Percentiles rank a stretch among this genome's conserved stretches.
phyloP scores from a whole-genome alignment of 2,888 invertebrate genomes.

The Dryocosmus kuriphilus region DNA sequence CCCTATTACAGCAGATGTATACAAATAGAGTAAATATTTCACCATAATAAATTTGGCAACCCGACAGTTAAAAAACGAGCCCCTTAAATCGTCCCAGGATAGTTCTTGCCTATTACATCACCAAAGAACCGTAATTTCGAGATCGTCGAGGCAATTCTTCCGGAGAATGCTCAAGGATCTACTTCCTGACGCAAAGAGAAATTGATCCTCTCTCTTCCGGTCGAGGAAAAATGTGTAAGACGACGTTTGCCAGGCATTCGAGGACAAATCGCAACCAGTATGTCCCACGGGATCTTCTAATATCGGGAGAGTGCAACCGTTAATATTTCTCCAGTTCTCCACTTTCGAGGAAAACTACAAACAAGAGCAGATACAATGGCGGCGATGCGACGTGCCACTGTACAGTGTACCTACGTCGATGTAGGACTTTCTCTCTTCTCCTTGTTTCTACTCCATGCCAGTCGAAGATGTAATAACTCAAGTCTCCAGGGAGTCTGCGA shows the following conservation, averaged over 20 bases:
- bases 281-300: constrained; percentile 53
- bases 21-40: not conserved
- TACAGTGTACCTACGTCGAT: not conserved
- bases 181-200: constrained; percentile 1
- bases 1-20: not conserved
- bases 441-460: constrained; percentile 18
- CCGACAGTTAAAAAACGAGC: not conserved
- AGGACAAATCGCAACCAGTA: constrained; percentile 26
- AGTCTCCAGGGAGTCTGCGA: constrained; percentile 14
- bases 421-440: not conserved
- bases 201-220: constrained; percentile 17
- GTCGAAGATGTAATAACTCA: constrained; percentile 36
- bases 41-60: not conserved
- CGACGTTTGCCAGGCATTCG: constrained; percentile 24
- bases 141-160: constrained; percentile 9
- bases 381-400: not conserved
- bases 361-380: constrained; percentile 34
- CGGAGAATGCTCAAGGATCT: constrained; percentile 16
- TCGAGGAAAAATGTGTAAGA: constrained; percentile 20
- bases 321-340: constrained; percentile 64
- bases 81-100: not conserved
- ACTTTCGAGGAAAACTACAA: constrained; percentile 50
- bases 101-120: not conserved
- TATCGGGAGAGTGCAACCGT: constrained; percentile 61
- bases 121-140: constrained; percentile 4